phyloP scores from a whole-genome alignment of 1,140 invertebrate species.

The Piezodorus guildinii region DNA sequence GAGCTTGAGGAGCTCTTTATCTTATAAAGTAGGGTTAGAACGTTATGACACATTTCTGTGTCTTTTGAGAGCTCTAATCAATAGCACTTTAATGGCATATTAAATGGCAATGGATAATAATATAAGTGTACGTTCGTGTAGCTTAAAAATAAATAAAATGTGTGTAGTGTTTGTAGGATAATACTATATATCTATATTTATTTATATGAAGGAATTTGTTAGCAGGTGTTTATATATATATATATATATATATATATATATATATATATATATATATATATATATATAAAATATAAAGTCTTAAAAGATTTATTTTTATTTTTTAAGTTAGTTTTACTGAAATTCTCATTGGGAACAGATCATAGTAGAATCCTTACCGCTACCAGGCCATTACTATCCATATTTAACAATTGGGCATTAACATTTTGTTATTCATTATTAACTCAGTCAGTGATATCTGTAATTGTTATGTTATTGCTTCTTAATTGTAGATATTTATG shows the following conservation, averaged over 20 bases:
- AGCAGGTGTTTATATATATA: background rate
- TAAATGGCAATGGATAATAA: conserved; percentile 16
- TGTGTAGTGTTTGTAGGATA: too few relatives aligned
- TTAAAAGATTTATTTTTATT: too few relatives aligned
- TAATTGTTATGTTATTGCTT: conserved; percentile 6
- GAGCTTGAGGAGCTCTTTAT: background rate
- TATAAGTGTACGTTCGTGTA: conserved; percentile 3
- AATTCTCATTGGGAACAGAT: too few relatives aligned
- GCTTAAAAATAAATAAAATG: too few relatives aligned
- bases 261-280: background rate
- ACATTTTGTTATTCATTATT: conserved; percentile 13
- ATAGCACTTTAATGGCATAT: conserved; percentile 10
- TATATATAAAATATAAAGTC: too few relatives aligned
- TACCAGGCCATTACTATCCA: too few relatives aligned
- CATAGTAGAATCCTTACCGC: too few relatives aligned
- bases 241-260: background rate
- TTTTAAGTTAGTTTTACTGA: too few relatives aligned
- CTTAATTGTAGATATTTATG: conserved; percentile 2
- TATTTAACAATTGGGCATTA: conserved; percentile 4
- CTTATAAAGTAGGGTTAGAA: conserved; percentile 1
- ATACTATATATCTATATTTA: too few relatives aligned
- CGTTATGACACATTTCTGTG: background rate
- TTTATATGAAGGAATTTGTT: background rate
- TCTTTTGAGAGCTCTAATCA: conserved; percentile 11
- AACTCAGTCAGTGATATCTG: background rate